Evolutionary conservation across 2,797 vertebrate genomes (phyloP).

Genomic region (Sparidentex hasta): DNA sequence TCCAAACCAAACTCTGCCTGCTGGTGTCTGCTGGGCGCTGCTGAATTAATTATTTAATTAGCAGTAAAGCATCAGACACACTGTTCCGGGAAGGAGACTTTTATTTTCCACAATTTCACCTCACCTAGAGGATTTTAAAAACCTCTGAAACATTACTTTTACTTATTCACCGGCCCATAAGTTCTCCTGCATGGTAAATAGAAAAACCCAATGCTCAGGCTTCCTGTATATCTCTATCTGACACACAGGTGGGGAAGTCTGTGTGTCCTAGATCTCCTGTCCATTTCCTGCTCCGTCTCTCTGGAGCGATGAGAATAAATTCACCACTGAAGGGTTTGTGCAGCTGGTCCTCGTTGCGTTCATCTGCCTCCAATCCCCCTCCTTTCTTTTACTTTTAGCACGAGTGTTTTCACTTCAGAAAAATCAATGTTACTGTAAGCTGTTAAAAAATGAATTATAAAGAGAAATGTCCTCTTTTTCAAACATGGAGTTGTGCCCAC

Average conservation of each 20-base stretch:
- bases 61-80: slow-evolving; percentile 33
- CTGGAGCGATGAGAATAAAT: slow-evolving; percentile 48
- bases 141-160: neutral
- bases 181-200: neutral
- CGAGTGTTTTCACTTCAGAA: slow-evolving; percentile 20
- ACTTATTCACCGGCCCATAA: neutral
- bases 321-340: slow-evolving; percentile 45
- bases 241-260: slow-evolving; percentile 34
- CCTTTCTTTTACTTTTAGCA: slow-evolving; percentile 4
- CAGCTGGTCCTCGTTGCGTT: slow-evolving; percentile 47
- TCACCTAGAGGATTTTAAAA: neutral
- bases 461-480: neutral
- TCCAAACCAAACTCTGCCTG: slow-evolving; percentile 43
- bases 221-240: neutral
- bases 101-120: slow-evolving; percentile 29
- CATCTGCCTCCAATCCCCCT: slow-evolving; percentile 4
- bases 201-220: neutral
- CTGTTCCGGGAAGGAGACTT: neutral
- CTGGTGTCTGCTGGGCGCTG: slow-evolving; percentile 1
- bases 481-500: neutral
- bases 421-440: neutral
- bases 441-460: slow-evolving; percentile 4
- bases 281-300: slow-evolving; percentile 37
- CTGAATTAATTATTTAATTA: slow-evolving; percentile 38
- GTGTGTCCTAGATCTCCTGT: slow-evolving; percentile 35